Evolutionary conservation across 2,888 invertebrate genomes (phyloP).

Genomic region (Gandaritis pyraliata): DNA sequence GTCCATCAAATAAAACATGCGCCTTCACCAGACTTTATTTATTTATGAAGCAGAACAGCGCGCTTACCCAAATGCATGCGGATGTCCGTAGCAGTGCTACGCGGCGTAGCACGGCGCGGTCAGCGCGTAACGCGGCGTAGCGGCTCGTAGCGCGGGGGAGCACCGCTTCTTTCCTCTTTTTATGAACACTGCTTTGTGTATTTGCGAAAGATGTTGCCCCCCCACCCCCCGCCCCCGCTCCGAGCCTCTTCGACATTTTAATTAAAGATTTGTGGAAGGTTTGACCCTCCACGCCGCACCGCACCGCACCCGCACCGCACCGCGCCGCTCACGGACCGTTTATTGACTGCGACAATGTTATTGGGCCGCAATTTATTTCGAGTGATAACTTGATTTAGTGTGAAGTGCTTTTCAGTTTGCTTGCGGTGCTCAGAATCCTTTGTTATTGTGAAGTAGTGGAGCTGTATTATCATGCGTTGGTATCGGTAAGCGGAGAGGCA

Average conservation of each 20-base stretch:
- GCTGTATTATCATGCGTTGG: too few relatives aligned
- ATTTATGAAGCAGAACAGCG: not conserved
- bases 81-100: conserved; percentile 32
- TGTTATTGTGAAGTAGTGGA: not conserved
- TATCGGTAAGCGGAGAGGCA: too few relatives aligned
- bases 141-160: conserved; percentile 26
- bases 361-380: conserved; percentile 27
- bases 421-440: not conserved
- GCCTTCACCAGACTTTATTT: too few relatives aligned
- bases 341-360: conserved; percentile 34
- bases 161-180: conserved; percentile 50
- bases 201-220: conserved; percentile 48
- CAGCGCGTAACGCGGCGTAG: conserved; percentile 28
- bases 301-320: conserved; percentile 25
- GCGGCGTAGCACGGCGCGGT: conserved; percentile 26
- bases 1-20: too few relatives aligned
- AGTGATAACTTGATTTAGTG: conserved; percentile 24
- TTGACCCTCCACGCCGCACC: conserved; percentile 36
- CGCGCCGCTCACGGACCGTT: conserved; percentile 24
- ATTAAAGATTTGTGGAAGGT: conserved; percentile 56
- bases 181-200: conserved; percentile 63
- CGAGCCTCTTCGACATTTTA: conserved; percentile 43
- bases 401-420: conserved; percentile 4
- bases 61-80: not conserved
- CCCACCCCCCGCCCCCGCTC: not conserved